Evolutionary conservation across 2,797 vertebrate species (phyloP).

Genomic region (Rhabdophis nuchalis): DNA sequence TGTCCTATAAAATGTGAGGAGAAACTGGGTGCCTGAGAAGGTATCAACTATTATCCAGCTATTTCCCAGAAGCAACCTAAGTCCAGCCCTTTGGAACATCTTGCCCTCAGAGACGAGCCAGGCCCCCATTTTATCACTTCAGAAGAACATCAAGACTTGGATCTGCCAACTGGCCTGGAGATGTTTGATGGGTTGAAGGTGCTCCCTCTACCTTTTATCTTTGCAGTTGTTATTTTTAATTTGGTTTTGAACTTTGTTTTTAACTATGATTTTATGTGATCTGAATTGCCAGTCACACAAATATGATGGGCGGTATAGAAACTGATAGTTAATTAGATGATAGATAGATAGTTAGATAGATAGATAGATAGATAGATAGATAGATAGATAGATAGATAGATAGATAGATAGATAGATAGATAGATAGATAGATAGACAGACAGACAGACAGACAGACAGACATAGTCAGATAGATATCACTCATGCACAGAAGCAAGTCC

Average conservation of each 20-base stretch:
- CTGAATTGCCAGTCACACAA: neutral
- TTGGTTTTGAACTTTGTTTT: neutral
- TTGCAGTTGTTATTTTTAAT: neutral
- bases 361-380: too few relatives aligned
- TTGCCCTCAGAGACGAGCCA: neutral
- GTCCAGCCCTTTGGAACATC: neutral
- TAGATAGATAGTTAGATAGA: too few relatives aligned
- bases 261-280: neutral
- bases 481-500: neutral
- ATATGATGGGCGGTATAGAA: neutral
- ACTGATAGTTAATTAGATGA: neutral
- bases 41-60: neutral
- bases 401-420: too few relatives aligned
- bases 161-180: neutral
- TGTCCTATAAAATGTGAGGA: neutral
- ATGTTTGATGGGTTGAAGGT: neutral
- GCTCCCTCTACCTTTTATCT: neutral
- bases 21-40: neutral
- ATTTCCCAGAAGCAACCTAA: neutral
- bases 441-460: neutral
- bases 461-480: neutral
- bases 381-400: too few relatives aligned
- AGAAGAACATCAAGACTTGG: neutral
- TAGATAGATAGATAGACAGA: too few relatives aligned
- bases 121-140: neutral